phyloP scores from a whole-genome alignment of 2,113 vertebrate species.

The Vulpes vulpes region DNA sequence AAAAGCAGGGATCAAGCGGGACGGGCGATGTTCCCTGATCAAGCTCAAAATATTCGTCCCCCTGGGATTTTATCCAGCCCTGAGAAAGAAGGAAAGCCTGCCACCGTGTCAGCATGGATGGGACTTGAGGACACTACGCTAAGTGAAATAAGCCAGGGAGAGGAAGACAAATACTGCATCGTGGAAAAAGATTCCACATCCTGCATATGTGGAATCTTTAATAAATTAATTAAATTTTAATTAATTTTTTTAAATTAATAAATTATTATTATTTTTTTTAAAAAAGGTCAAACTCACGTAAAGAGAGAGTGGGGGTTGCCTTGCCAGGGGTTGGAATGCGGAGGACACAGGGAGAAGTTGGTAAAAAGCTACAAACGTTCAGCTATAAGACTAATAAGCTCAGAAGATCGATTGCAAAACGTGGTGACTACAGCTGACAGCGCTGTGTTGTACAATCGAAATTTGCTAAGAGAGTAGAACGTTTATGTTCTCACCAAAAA shows the following conservation, averaged over 20 bases:
- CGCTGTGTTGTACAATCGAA: background rate
- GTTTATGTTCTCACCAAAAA: background rate
- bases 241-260: no score
- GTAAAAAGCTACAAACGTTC: background rate
- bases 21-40: background rate
- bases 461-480: background rate
- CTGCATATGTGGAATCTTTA: no score
- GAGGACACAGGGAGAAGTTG: background rate
- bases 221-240: no score
- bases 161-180: background rate
- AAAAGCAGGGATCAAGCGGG: background rate
- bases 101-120: background rate
- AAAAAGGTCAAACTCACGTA: background rate
- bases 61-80: background rate
- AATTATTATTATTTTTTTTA: no score
- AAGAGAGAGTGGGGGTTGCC: background rate
- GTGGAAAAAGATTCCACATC: no score
- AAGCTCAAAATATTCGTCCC: background rate
- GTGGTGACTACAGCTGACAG: rapidly evolving
- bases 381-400: background rate
- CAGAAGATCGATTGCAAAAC: background rate
- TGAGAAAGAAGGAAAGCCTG: background rate
- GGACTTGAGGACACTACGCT: background rate
- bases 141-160: background rate
- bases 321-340: background rate